Evolutionary conservation across 1,140 invertebrate species (phyloP).

Genomic region (Rhynchophorus ferrugineus): DNA sequence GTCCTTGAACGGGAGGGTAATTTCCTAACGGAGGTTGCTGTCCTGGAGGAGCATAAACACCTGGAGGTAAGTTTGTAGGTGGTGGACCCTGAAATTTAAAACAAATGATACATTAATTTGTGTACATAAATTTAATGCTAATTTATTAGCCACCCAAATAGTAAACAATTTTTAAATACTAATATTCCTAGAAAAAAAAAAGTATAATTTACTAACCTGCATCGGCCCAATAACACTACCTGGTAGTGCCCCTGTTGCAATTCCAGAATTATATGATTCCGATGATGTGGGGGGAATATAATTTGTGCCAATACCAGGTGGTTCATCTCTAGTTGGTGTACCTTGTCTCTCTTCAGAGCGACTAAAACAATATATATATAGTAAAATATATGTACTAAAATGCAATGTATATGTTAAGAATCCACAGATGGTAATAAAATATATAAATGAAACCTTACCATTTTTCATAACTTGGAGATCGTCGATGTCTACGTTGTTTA

Average conservation of each 20-base stretch:
- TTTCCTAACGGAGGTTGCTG: constrained; percentile 21
- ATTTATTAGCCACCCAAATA: no score
- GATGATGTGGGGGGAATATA: constrained; percentile 8
- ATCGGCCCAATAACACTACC: neutral
- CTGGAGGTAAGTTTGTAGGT: constrained; percentile 13
- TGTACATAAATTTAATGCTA: constrained; percentile 1
- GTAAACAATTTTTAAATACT: no score
- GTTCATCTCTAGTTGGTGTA: constrained; percentile 63
- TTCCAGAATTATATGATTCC: neutral
- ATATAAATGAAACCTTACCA: neutral
- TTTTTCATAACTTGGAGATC: constrained; percentile 16
- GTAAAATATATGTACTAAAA: no score
- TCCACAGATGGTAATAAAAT: no score
- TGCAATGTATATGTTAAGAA: neutral
- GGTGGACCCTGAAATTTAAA: constrained; percentile 9
- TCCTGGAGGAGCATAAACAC: constrained; percentile 17
- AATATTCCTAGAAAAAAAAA: no score
- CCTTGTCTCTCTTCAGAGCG: constrained; percentile 53
- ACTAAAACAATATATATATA: constrained; percentile 2
- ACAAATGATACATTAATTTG: neutral
- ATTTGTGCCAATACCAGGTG: constrained; percentile 34
- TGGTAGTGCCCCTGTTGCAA: neutral
- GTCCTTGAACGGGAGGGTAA: constrained; percentile 26
- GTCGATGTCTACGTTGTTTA: constrained; percentile 6
- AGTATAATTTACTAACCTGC: neutral